Percentiles rank a stretch among this genome's conserved stretches.
Evolutionary conservation across 2,888 invertebrate species (phyloP).

Genomic region (Aphidius colemani): DNA sequence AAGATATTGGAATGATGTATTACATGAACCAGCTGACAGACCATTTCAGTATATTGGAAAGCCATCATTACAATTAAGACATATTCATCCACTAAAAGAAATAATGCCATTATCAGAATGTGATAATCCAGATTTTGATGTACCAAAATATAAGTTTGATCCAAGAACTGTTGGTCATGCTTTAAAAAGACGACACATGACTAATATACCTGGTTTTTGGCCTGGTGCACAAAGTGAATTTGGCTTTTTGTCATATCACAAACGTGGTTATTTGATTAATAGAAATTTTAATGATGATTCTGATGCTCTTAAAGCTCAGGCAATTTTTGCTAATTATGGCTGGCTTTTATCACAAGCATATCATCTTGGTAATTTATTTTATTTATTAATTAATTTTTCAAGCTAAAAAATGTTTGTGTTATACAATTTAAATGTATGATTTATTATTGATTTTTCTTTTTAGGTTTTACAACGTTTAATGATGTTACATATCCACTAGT

Average conservation of each 20-base stretch:
- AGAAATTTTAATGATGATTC: slow-evolving; percentile 64
- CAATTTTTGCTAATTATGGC: slow-evolving; percentile 77
- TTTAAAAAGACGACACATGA: slow-evolving; percentile 67
- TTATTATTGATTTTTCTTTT: slow-evolving; percentile 15
- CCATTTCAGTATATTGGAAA: slow-evolving; percentile 73
- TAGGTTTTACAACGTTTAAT: slow-evolving; percentile 83
- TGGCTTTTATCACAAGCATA: slow-evolving; percentile 81
- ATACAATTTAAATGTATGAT: background rate
- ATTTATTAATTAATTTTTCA: background rate
- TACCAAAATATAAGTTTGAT: slow-evolving; percentile 67
- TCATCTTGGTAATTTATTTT: slow-evolving; percentile 67
- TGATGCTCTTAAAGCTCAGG: slow-evolving; percentile 75
- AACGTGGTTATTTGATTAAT: slow-evolving; percentile 67
- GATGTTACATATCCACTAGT: slow-evolving; percentile 90
- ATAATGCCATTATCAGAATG: slow-evolving; percentile 66
- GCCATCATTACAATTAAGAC: slow-evolving; percentile 74
- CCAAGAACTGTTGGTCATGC: slow-evolving; percentile 69
- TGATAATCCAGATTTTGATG: slow-evolving; percentile 63
- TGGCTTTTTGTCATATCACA: slow-evolving; percentile 77
- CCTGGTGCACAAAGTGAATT: slow-evolving; percentile 79
- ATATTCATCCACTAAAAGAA: slow-evolving; percentile 70
- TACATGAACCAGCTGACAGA: slow-evolving; percentile 67
- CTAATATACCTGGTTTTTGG: slow-evolving; percentile 85
- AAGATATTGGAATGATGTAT: slow-evolving; percentile 58
- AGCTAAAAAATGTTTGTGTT: background rate